Conservation (phyloP, 1,140 invertebrate species). For the Pseudomyrmex sp. region DNA sequence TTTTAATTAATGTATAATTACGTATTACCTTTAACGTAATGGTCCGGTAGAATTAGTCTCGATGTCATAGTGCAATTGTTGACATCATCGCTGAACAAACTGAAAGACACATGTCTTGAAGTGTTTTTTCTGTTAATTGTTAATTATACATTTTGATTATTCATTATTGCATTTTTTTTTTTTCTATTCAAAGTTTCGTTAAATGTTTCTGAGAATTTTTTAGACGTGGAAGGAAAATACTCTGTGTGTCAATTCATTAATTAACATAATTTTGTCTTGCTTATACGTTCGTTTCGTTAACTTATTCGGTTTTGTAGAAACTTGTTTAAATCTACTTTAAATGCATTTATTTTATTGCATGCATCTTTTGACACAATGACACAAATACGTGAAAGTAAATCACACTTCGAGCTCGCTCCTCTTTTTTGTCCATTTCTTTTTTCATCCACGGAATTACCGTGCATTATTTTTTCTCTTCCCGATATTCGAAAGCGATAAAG, state of each 20-base stretch:
- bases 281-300: too few relatives aligned
- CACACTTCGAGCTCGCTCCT: neutral
- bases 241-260: too few relatives aligned
- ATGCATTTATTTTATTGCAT: neutral
- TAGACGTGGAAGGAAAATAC: too few relatives aligned
- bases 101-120: conserved; percentile 1
- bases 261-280: too few relatives aligned
- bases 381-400: neutral
- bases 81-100: conserved; percentile 83
- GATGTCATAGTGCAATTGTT: conserved; percentile 88
- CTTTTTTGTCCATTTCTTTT: neutral
- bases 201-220: too few relatives aligned
- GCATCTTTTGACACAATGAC: neutral
- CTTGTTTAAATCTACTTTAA: neutral
- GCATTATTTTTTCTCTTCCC: conserved; percentile 10
- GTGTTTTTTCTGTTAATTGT: neutral
- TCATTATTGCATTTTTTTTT: neutral
- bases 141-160: neutral
- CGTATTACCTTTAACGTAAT: conserved; percentile 90
- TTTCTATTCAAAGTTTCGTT: too few relatives aligned
- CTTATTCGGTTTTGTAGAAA: neutral
- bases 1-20: too few relatives aligned
- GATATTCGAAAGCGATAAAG: conserved; percentile 48
- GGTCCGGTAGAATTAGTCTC: conserved; percentile 88
- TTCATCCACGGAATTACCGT: neutral